Evolutionary conservation across 2,113 vertebrate species (phyloP).

Genomic region (Acanthochromis polyacanthus): DNA sequence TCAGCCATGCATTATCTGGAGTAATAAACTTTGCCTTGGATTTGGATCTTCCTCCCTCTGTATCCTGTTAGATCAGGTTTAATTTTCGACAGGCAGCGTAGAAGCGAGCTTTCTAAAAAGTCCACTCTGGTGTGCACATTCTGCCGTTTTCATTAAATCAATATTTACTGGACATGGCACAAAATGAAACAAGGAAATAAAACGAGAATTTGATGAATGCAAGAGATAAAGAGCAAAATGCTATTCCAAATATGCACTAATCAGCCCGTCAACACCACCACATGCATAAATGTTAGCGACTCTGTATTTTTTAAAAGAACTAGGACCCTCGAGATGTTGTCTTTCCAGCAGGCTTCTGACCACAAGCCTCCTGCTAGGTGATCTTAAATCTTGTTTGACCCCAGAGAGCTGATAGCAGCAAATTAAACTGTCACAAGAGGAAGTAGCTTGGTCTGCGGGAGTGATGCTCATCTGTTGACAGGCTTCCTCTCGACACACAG

Average conservation of each 20-base stretch:
- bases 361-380: conserved; percentile 54
- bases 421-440: conserved; percentile 76
- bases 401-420: conserved; percentile 75
- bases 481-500: conserved; percentile 66
- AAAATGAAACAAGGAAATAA: neutral
- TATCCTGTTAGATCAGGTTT: conserved; percentile 71
- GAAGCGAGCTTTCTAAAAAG: conserved; percentile 26
- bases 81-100: conserved; percentile 45
- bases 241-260: conserved; percentile 1
- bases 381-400: conserved; percentile 56
- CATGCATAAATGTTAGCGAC: neutral
- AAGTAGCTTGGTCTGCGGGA: conserved; percentile 73
- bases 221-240: neutral
- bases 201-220: neutral
- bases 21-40: conserved; percentile 59
- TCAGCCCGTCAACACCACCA: conserved; percentile 5
- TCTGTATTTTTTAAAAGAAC: conserved; percentile 1
- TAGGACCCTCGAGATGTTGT: neutral
- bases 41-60: conserved; percentile 27
- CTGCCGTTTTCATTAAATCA: conserved; percentile 3
- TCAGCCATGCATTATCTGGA: conserved; percentile 64
- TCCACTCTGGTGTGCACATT: conserved; percentile 1
- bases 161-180: neutral
- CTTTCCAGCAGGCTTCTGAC: conserved; percentile 33
- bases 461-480: conserved; percentile 65